Evolutionary conservation across 2,888 invertebrate genomes (phyloP).

Genomic region (Petrophora chlorosata): DNA sequence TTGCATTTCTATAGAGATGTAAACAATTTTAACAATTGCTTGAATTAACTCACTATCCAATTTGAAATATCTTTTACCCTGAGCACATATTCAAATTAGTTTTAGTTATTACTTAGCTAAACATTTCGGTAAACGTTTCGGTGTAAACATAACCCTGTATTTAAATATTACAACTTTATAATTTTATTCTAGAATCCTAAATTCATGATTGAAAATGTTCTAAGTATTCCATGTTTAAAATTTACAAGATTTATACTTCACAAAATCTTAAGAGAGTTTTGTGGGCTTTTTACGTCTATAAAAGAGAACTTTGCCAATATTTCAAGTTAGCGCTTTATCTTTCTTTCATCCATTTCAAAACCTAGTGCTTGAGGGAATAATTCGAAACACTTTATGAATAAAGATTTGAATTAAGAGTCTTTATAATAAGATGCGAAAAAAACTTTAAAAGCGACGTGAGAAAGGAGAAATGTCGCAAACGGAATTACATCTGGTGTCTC

Average conservation of each 20-base stretch:
- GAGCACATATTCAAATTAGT: too few species aligned
- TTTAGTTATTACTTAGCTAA: neutral
- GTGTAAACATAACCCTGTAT: neutral
- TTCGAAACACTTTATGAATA: slow-evolving; percentile 8
- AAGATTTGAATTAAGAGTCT: slow-evolving; percentile 1
- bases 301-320: slow-evolving; percentile 34
- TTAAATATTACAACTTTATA: slow-evolving; percentile 14
- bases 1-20: too few species aligned
- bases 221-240: slow-evolving; percentile 21
- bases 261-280: slow-evolving; percentile 23
- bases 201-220: slow-evolving; percentile 12
- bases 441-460: neutral
- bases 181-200: slow-evolving; percentile 10
- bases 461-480: slow-evolving; percentile 1
- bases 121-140: too few species aligned
- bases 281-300: slow-evolving; percentile 22
- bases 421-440: slow-evolving; percentile 1
- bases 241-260: slow-evolving; percentile 12
- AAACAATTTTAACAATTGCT: too few species aligned
- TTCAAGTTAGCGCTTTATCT: slow-evolving; percentile 23
- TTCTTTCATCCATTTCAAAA: slow-evolving; percentile 21
- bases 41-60: too few species aligned
- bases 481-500: slow-evolving; percentile 12
- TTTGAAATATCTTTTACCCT: too few species aligned
- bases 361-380: slow-evolving; percentile 2